phyloP scores from a whole-genome alignment of 2,797 vertebrate genomes.

The Propithecus perrieri region DNA sequence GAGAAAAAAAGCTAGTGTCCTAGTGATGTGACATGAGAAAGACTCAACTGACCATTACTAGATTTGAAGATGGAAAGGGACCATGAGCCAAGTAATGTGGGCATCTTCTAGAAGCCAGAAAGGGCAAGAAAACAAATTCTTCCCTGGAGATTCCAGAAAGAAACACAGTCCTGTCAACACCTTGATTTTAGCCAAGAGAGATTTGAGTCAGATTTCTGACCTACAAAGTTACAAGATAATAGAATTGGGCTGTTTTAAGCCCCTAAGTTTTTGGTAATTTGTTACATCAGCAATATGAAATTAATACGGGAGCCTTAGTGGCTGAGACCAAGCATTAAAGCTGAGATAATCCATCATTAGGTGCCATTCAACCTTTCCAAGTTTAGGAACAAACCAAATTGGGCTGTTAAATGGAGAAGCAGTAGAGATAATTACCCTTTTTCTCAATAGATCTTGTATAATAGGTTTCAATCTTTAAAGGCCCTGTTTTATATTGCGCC shows the following conservation, averaged over 20 bases:
- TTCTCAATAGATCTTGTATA: neutral
- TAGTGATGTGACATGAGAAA: neutral
- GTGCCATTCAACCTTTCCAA: neutral
- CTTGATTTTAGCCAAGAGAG: neutral
- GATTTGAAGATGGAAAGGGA: neutral
- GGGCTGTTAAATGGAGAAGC: neutral
- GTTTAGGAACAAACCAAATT: neutral
- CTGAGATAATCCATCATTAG: slow-evolving; percentile 7
- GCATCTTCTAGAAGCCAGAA: neutral
- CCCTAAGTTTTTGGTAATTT: neutral
- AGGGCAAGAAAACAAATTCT: neutral
- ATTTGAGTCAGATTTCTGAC: neutral
- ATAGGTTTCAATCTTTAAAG: neutral
- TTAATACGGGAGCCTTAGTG: neutral
- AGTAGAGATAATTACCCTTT: neutral
- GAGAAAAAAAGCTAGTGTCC: neutral
- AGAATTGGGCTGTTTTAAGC: neutral
- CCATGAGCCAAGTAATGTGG: neutral
- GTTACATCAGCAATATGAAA: neutral
- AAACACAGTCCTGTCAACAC: neutral
- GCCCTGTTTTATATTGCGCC: neutral
- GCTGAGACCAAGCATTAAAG: neutral
- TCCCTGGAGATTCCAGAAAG: neutral
- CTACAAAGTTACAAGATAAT: neutral
- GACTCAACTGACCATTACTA: neutral